Evolutionary conservation across 1,140 invertebrate genomes (phyloP).

Genomic region (Drosophila equinoxialis): DNA sequence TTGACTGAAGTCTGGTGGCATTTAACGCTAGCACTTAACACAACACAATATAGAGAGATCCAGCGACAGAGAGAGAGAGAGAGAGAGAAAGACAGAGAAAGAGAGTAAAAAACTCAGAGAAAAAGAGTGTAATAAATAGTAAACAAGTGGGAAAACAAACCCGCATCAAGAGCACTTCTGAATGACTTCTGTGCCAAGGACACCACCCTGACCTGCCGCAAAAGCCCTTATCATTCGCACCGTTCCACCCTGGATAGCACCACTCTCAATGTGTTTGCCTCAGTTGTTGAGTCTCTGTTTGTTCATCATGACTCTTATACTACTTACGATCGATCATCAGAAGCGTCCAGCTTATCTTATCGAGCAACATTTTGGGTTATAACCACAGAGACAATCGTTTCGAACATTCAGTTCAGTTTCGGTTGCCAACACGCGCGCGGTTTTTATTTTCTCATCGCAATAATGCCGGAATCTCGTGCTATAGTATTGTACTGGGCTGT

Average conservation of each 20-base stretch:
- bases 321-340: constrained; percentile 41
- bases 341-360: constrained; percentile 60
- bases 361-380: constrained; percentile 46
- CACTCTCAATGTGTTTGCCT: not conserved
- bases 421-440: constrained; percentile 60
- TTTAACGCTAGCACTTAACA: constrained; percentile 41
- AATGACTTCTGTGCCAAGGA: constrained; percentile 50
- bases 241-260: not conserved
- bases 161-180: constrained; percentile 29
- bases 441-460: constrained; percentile 29
- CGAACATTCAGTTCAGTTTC: constrained; percentile 60
- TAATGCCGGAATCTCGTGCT: constrained; percentile 29
- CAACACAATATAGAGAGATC: constrained; percentile 1
- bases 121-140: constrained; percentile 19
- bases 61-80: constrained; percentile 11
- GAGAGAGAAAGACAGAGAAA: not conserved
- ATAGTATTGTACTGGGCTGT: constrained; percentile 12
- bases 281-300: not conserved
- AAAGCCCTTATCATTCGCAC: constrained; percentile 16
- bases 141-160: constrained; percentile 9
- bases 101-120: not conserved
- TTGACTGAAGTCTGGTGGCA: constrained; percentile 42
- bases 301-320: constrained; percentile 38
- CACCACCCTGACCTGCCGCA: constrained; percentile 53
- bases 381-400: constrained; percentile 29